Conservation (phyloP, 1,140 invertebrate species). For the Lerema accius region DNA sequence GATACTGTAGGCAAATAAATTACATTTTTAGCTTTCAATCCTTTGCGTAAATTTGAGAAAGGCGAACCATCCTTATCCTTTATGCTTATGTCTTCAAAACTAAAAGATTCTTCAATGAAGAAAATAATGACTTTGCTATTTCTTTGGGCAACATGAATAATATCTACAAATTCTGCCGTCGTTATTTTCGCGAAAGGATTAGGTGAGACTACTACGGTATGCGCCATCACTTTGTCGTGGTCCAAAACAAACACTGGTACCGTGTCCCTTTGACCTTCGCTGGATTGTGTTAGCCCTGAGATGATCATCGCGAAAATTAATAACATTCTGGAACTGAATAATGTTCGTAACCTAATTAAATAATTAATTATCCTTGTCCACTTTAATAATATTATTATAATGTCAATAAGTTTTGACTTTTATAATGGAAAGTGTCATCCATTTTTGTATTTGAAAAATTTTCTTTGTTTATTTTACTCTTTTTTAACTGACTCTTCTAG, state of each 20-base stretch:
- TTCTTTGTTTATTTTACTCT: no score
- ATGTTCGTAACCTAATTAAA: no score
- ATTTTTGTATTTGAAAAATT: no score
- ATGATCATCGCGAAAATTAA: background rate
- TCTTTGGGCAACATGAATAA: slow-evolving; percentile 50
- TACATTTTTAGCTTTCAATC: slow-evolving; percentile 44
- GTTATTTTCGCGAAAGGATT: slow-evolving; percentile 55
- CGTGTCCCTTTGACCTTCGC: slow-evolving; percentile 20
- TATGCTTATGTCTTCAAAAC: slow-evolving; percentile 52
- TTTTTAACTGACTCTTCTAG: no score
- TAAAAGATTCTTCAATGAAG: slow-evolving; percentile 61
- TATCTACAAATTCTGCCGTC: slow-evolving; percentile 43
- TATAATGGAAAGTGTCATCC: no score
- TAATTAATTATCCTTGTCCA: no score
- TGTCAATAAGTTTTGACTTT: no score
- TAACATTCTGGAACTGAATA: slow-evolving; percentile 10
- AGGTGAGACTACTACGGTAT: slow-evolving; percentile 37
- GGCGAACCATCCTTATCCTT: slow-evolving; percentile 56
- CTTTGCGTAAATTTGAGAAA: slow-evolving; percentile 46
- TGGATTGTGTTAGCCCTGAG: slow-evolving; percentile 1
- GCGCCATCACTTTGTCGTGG: slow-evolving; percentile 40
- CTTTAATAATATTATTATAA: no score
- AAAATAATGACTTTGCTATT: slow-evolving; percentile 50
- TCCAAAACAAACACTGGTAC: slow-evolving; percentile 58
- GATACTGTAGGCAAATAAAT: slow-evolving; percentile 53